Evolutionary conservation across 2,888 invertebrate genomes (phyloP).

Genomic region (Athalia circularis): DNA sequence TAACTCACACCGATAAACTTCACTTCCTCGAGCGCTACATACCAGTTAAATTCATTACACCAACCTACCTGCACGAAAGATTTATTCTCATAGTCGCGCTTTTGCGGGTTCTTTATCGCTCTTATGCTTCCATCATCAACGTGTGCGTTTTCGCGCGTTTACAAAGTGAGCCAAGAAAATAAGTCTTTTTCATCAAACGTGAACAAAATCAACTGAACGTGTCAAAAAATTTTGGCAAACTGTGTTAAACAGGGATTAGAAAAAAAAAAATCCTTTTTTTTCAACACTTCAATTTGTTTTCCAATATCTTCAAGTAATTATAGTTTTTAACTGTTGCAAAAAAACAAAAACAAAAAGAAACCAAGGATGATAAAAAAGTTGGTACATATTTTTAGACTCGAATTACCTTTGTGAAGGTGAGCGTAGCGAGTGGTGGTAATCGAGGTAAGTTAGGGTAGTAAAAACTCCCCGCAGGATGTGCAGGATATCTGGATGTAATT

Average conservation of each 20-base stretch:
- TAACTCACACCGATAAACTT: slow-evolving; percentile 15
- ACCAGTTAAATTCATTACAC: slow-evolving; percentile 29
- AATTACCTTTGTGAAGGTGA: slow-evolving; percentile 92
- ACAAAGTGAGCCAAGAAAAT: too few relatives aligned
- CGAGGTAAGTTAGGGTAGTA: slow-evolving; percentile 92
- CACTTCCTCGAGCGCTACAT: neutral
- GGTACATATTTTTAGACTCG: slow-evolving; percentile 6
- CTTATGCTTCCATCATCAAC: neutral
- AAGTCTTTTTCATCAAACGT: neutral
- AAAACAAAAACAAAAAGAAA: slow-evolving; percentile 52
- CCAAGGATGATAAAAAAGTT: neutral
- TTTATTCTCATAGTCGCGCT: slow-evolving; percentile 21
- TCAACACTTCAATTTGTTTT: neutral
- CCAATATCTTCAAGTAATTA: slow-evolving; percentile 4
- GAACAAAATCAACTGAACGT: neutral
- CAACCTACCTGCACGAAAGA: slow-evolving; percentile 7
- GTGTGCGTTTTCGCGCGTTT: neutral
- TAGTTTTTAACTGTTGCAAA: neutral
- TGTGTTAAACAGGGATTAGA: too few relatives aligned
- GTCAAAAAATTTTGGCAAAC: too few relatives aligned
- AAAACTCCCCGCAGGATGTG: slow-evolving; percentile 95
- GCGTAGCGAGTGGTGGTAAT: slow-evolving; percentile 92
- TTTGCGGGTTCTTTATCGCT: slow-evolving; percentile 39
- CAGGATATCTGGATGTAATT: slow-evolving; percentile 91
- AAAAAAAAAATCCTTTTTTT: too few relatives aligned